Conservation (phyloP, 2,797 vertebrate genomes). For the Myripristis murdjan region DNA sequence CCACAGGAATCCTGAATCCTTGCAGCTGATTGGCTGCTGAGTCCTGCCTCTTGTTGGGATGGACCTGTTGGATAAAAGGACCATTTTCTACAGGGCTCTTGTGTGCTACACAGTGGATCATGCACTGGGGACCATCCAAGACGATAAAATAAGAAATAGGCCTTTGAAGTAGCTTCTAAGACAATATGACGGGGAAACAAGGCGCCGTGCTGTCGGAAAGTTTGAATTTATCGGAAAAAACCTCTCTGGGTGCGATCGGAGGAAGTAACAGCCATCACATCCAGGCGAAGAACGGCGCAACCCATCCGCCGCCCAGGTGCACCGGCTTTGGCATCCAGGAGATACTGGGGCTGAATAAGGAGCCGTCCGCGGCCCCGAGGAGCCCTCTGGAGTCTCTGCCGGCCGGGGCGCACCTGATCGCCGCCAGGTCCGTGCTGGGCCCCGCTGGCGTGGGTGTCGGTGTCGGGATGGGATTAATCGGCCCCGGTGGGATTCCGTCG, state of each 20-base stretch:
- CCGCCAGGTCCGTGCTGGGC: conserved; percentile 93
- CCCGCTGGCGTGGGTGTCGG: conserved; percentile 90
- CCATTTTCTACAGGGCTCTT: conserved; percentile 92
- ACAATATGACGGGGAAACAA: conserved; percentile 93
- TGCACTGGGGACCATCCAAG: conserved; percentile 90
- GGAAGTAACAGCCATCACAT: conserved; percentile 71
- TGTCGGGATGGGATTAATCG: conserved; percentile 94
- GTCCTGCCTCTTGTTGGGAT: conserved; percentile 92
- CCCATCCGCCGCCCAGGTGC: conserved; percentile 90
- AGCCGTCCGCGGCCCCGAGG: conserved; percentile 89
- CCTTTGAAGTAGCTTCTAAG: conserved; percentile 53
- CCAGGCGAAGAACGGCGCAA: conserved; percentile 76
- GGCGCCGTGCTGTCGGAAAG: conserved; percentile 89
- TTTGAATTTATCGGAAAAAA: conserved; percentile 88
- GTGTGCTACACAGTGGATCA: conserved; percentile 90
- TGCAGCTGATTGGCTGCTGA: conserved; percentile 95
- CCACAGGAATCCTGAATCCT: conserved; percentile 91
- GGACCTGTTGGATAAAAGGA: conserved; percentile 98
- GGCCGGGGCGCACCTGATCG: conserved; percentile 91
- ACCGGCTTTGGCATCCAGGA: conserved; percentile 98
- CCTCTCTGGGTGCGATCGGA: conserved; percentile 73
- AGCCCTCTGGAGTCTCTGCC: conserved; percentile 89
- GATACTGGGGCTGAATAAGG: conserved; percentile 97
- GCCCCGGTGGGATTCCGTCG: conserved; percentile 91
- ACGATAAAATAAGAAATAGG: conserved; percentile 68